Conservation (phyloP, 2,113 vertebrate species). For the Chloropsis cyanopogon region DNA sequence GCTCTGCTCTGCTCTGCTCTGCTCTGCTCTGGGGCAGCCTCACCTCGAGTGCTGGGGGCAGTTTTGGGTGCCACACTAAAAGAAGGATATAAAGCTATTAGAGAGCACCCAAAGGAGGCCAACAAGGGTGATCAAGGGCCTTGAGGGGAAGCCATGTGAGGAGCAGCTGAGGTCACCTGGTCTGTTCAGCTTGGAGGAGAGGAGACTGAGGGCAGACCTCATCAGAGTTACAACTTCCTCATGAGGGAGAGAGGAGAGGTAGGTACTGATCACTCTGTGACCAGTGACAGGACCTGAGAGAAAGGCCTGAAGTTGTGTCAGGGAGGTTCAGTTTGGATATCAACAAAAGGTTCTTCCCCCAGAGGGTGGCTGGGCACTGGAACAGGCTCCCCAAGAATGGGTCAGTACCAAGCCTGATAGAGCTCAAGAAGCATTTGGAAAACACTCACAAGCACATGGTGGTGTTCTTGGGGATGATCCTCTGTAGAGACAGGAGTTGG, state of each 20-base stretch:
- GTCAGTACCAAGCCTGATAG: not conserved
- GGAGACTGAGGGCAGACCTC: not conserved
- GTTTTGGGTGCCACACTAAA: not conserved
- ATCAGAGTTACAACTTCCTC: not conserved
- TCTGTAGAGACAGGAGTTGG: not conserved
- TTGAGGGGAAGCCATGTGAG: not conserved
- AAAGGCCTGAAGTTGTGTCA: not conserved
- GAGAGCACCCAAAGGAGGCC: not conserved
- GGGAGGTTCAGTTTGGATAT: not conserved
- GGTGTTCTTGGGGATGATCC: not conserved
- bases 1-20: rapidly evolving
- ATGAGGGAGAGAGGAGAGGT: not conserved
- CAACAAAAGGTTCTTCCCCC: not conserved
- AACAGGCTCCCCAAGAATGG: not conserved
- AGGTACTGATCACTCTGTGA: not conserved
- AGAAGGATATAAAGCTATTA: not conserved
- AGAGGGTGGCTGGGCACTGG: not conserved
- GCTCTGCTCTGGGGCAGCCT: rapidly evolving
- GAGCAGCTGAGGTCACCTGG: not conserved
- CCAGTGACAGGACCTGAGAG: not conserved
- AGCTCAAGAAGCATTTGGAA: not conserved
- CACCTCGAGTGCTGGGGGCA: not conserved
- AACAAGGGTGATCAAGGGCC: not conserved
- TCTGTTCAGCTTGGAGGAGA: not conserved
- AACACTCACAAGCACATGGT: not conserved